Evolutionary conservation across 2,888 invertebrate genomes (phyloP).

Genomic region (Loripinus fragilis): DNA sequence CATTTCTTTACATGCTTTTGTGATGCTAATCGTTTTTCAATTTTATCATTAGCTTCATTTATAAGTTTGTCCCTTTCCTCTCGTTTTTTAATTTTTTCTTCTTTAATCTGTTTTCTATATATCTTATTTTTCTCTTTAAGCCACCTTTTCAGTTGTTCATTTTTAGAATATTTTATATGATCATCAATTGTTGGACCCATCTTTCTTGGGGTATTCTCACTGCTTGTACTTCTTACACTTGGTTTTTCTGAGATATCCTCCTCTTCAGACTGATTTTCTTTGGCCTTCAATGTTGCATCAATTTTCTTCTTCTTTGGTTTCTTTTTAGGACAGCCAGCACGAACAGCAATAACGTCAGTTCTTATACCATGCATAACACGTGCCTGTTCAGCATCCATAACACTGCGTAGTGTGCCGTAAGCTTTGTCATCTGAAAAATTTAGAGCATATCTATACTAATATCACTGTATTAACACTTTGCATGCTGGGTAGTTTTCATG

Average conservation of each 20-base stretch:
- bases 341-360: constrained; percentile 50
- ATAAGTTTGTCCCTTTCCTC: constrained; percentile 67
- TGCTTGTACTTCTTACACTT: constrained; percentile 43
- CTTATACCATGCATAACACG: constrained; percentile 51
- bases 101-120: constrained; percentile 63
- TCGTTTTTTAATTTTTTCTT: constrained; percentile 67
- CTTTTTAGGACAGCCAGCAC: constrained; percentile 40
- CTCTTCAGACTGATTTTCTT: constrained; percentile 53
- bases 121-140: constrained; percentile 69
- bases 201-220: constrained; percentile 37
- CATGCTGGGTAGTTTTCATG: too few species aligned
- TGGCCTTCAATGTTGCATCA: constrained; percentile 36
- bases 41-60: constrained; percentile 65
- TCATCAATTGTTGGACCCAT: constrained; percentile 51
- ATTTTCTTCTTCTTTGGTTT: constrained; percentile 51
- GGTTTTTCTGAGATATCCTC: constrained; percentile 52
- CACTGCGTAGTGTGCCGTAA: constrained; percentile 63
- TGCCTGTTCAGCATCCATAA: constrained; percentile 59
- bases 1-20: constrained; percentile 69
- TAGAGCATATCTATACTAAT: too few species aligned
- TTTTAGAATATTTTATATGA: constrained; percentile 67
- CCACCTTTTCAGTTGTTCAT: constrained; percentile 66
- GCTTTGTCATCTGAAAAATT: constrained; percentile 55
- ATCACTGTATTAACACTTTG: too few species aligned
- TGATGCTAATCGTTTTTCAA: constrained; percentile 61